Evolutionary conservation across 2,888 invertebrate species (phyloP).

Genomic region (Pyralis farinalis): DNA sequence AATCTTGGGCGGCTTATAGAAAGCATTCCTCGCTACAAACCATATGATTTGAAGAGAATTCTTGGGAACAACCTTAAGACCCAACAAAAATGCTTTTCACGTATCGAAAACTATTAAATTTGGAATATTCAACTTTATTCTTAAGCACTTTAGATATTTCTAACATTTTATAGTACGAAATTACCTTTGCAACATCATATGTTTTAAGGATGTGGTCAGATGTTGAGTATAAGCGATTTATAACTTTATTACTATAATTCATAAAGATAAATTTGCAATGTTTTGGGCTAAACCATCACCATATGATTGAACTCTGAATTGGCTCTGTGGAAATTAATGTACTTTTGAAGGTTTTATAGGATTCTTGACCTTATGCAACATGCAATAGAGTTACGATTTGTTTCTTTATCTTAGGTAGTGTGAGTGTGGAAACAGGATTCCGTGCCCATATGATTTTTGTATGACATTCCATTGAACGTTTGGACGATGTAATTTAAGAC

Average conservation of each 20-base stretch:
- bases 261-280: neutral
- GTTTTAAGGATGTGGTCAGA: conserved; percentile 6
- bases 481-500: conserved; percentile 21
- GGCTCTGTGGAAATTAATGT: conserved; percentile 45
- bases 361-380: conserved; percentile 20
- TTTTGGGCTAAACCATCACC: conserved; percentile 25
- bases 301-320: conserved; percentile 66
- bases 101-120: neutral
- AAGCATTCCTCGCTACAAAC: conserved; percentile 7
- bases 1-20: conserved; percentile 5
- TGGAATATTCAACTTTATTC: conserved; percentile 9
- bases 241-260: neutral
- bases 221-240: neutral
- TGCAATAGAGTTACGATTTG: conserved; percentile 15
- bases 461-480: conserved; percentile 55
- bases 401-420: conserved; percentile 12
- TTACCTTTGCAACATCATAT: conserved; percentile 5
- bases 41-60: conserved; percentile 12
- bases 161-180: neutral
- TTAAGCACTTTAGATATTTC: neutral
- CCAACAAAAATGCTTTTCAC: neutral
- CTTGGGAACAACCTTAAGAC: conserved; percentile 8
- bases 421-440: conserved; percentile 62
- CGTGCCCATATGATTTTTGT: conserved; percentile 75
- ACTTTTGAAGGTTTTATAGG: conserved; percentile 15